A percentile compares a stretch with the other conserved stretches of the same genome.
Evolutionary conservation across 2,888 invertebrate species (phyloP).

Genomic region (Pyrrhosoma nymphula): DNA sequence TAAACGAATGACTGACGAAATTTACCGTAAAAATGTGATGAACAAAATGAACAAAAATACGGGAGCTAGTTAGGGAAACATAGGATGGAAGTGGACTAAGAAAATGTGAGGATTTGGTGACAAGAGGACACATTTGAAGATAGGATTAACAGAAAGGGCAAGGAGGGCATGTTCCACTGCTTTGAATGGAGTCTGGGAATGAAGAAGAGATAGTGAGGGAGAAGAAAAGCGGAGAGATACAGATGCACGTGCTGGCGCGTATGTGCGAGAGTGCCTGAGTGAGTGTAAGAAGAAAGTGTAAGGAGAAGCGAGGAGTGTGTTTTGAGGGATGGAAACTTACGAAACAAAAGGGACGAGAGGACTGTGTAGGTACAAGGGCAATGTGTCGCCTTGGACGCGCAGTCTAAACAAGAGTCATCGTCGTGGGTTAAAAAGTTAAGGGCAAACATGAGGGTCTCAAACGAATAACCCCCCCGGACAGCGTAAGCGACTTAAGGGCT

Average conservation of each 20-base stretch:
- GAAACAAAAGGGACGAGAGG: background rate
- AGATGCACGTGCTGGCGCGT: background rate
- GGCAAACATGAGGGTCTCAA: slow-evolving; percentile 12
- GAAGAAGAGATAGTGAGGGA: background rate
- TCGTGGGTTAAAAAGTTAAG: background rate
- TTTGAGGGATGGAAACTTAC: background rate
- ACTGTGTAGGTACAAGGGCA: background rate
- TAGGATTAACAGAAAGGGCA: no score
- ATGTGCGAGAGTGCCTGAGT: background rate
- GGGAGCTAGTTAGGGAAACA: background rate
- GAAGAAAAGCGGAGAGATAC: background rate
- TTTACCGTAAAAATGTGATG: background rate
- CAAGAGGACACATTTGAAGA: no score
- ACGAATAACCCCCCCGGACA: background rate
- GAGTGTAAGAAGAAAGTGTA: no score
- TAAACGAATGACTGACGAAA: no score
- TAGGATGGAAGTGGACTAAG: background rate
- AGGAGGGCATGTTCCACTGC: background rate
- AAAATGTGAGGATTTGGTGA: background rate
- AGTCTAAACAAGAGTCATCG: background rate
- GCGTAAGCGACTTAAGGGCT: background rate
- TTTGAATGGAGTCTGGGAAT: background rate
- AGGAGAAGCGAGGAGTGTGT: background rate
- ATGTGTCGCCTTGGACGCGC: background rate
- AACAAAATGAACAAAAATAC: no score